These are phyloP conservation scores for Lasiurus cinereus DNA, from an alignment of 2,113 vertebrate genomes.

Conservation along the genomic window DNA sequence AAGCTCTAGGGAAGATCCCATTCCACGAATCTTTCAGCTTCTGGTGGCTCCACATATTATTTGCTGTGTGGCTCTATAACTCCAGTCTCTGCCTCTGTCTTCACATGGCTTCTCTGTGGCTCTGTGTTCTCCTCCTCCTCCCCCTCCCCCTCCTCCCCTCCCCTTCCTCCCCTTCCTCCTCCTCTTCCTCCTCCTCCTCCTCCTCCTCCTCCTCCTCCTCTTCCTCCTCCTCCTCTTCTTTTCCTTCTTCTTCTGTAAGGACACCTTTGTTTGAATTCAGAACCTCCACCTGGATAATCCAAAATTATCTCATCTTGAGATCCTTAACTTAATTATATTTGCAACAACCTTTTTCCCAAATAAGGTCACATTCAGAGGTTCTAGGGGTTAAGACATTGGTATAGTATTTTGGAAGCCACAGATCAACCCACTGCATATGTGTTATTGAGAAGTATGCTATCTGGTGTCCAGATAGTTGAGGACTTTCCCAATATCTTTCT, in stretches of 20 bases:
- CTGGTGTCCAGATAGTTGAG: neutral
- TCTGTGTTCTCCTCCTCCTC: neutral
- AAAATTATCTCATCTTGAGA: neutral
- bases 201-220: neutral
- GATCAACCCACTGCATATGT: neutral
- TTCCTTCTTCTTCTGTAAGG: neutral
- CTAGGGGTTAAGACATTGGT: neutral
- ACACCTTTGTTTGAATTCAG: neutral
- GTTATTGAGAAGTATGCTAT: neutral
- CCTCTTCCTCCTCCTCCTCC: too few species aligned
- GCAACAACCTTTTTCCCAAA: neutral
- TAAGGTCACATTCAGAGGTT: neutral
- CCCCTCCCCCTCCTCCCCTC: too few species aligned
- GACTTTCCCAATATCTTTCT: slow-evolving; percentile 8
- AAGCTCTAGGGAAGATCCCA: neutral
- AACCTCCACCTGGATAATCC: neutral
- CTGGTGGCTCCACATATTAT: neutral
- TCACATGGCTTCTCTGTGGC: neutral
- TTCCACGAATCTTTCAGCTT: neutral
- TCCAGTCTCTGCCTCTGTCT: neutral
- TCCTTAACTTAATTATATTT: neutral
- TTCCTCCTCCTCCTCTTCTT: too few species aligned
- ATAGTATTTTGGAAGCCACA: neutral
- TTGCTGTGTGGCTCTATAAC: neutral
- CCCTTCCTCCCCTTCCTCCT: neutral